A percentile compares a stretch with the other conserved stretches of the same genome.
Evolutionary conservation across 1,140 invertebrate genomes (phyloP).

Genomic region (Monochamus saltuarius): DNA sequence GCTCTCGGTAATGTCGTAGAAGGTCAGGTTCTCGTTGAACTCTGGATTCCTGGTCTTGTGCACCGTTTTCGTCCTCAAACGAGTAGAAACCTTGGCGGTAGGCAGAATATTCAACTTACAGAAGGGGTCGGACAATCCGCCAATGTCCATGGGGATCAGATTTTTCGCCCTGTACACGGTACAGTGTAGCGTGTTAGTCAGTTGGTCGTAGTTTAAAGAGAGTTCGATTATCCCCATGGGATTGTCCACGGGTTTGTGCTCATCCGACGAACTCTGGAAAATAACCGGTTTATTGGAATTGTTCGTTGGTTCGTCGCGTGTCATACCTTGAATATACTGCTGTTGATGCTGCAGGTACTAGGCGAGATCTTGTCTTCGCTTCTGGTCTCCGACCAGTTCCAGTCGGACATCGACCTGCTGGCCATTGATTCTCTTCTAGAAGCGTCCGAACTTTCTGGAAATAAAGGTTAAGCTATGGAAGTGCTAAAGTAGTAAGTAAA

Average conservation of each 20-base stretch:
- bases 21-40: conserved; percentile 90
- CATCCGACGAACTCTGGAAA: conserved; percentile 34
- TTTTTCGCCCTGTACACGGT: conserved; percentile 72
- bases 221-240: conserved; percentile 71
- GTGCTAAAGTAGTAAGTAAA: neutral
- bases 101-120: conserved; percentile 86
- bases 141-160: conserved; percentile 84
- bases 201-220: conserved; percentile 75
- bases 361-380: conserved; percentile 45
- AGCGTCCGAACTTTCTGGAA: conserved; percentile 30
- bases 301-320: neutral
- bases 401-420: conserved; percentile 43
- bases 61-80: conserved; percentile 40
- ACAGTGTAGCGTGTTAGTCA: conserved; percentile 74
- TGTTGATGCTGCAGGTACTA: conserved; percentile 42
- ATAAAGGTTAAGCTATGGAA: neutral
- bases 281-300: neutral
- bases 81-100: conserved; percentile 63
- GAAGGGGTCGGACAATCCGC: conserved; percentile 88
- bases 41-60: conserved; percentile 85
- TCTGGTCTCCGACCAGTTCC: conserved; percentile 43
- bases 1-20: conserved; percentile 82
- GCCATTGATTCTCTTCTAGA: conserved; percentile 42
- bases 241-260: conserved; percentile 46
- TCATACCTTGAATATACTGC: conserved; percentile 37